Base-by-base conservation (phyloP, 2,888 invertebrate genomes). In the Oligia strigilis region DNA sequence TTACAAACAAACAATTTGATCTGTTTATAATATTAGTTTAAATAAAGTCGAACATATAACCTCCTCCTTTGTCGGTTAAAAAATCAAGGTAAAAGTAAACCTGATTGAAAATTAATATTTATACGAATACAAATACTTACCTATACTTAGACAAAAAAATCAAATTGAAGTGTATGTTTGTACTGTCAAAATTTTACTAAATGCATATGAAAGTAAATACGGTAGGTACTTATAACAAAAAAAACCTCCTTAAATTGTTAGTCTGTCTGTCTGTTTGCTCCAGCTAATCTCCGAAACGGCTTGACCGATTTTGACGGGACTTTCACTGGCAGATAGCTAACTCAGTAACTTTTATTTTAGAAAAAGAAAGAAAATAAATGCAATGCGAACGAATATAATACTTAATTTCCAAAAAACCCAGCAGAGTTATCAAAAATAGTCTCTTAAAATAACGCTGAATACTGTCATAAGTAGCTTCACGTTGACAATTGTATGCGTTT, bases 401-500 rank as follows among this genome's bases (percentile, higher is more conserved):
- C 17, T 76, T 17, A 1, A 49, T 71, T 36, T 19, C 9, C 4
- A 36, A 36, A 36, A 40, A 65, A 8, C 19, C 19, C 19, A 65
- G 1, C 4, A 11, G 0, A 19, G 64, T 64, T 29, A 9, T 36
- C n/a, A 40, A 29, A 55, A 55, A 66, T 13, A n/a, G 11, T n/a
- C 2, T 40, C 13, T 13, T 60, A 19, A 72, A 60, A 19, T 62
- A 46, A 46, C 29, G 13, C 19, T 72, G 19, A 6, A n/a, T 29
- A 8, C 13, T 52, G 4, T 36, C 23, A 13, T 14, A 55, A 11
- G 29, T 19, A 65, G 40, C 19, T 19, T 40, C 23, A 5, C 4
- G 70, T 17, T 60, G 29, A 40, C n/a, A 49, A 52, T 55, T 65
- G 14, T 46, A 72, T 43, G 49, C 4, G 64, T 72, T 77, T 60